These are phyloP conservation scores for Dreissena rostriformis DNA, from an alignment of 1,140 invertebrate genomes.

Conservation along the genomic window DNA sequence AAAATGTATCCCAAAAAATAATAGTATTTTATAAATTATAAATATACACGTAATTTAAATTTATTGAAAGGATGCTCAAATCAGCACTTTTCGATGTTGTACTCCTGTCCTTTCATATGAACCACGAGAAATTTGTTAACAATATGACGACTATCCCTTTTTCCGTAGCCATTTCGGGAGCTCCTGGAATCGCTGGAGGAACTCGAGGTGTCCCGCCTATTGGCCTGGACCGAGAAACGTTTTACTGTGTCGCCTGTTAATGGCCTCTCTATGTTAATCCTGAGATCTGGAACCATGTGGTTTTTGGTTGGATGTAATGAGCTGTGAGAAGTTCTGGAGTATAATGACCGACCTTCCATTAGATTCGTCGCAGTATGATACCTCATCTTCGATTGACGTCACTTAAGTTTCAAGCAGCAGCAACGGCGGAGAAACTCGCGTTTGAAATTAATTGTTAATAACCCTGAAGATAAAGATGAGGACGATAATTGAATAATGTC, in stretches of 20 bases:
- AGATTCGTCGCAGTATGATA: neutral
- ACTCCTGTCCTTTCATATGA: slow-evolving; percentile 29
- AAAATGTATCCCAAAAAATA: too few relatives aligned
- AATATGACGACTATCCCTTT: slow-evolving; percentile 19
- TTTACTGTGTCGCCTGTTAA: slow-evolving; percentile 12
- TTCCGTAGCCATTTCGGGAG: neutral
- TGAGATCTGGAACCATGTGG: neutral
- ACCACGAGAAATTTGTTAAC: slow-evolving; percentile 40
- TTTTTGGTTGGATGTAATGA: slow-evolving; percentile 14
- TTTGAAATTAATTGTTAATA: slow-evolving; percentile 79
- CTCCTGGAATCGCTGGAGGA: neutral
- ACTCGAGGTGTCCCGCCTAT: neutral
- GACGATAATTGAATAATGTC: too few relatives aligned
- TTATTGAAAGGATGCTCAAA: too few relatives aligned
- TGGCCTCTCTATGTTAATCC: slow-evolving; percentile 13
- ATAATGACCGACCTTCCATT: neutral
- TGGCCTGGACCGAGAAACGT: neutral
- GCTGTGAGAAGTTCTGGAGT: slow-evolving; percentile 28
- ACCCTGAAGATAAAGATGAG: slow-evolving; percentile 65
- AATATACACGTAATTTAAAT: too few relatives aligned
- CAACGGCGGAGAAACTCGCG: slow-evolving; percentile 75
- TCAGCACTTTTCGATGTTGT: neutral
- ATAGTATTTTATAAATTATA: too few relatives aligned
- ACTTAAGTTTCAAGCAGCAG: slow-evolving; percentile 65
- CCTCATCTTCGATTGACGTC: slow-evolving; percentile 8